Conservation (phyloP, 2,888 invertebrate species). For the Mermis nigrescens region DNA sequence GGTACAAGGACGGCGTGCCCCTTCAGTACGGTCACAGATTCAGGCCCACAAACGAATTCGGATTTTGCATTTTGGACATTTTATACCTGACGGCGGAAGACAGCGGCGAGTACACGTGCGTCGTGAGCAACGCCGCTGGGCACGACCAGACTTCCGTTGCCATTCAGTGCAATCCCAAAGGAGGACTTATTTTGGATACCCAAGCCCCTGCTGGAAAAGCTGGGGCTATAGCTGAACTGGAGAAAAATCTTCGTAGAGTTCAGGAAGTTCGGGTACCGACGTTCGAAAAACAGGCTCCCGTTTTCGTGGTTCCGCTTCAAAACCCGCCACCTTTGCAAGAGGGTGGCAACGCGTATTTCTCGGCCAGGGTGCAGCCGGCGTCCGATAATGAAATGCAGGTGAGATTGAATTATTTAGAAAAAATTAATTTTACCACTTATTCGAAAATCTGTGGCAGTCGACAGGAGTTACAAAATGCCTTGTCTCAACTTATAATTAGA, state of each 20-base stretch:
- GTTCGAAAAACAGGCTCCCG: constrained; percentile 19
- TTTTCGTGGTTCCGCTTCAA: constrained; percentile 29
- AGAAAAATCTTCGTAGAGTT: constrained; percentile 20
- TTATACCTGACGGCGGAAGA: constrained; percentile 81
- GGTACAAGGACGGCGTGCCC: constrained; percentile 70
- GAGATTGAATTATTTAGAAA: constrained; percentile 27
- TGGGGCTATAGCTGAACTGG: constrained; percentile 26
- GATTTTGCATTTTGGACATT: constrained; percentile 70
- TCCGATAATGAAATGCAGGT: constrained; percentile 14
- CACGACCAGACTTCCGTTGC: constrained; percentile 45
- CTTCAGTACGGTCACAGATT: constrained; percentile 62
- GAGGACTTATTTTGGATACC: constrained; percentile 26
- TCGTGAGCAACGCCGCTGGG: constrained; percentile 72
- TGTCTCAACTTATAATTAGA: no score
- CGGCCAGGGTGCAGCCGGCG: constrained; percentile 16
- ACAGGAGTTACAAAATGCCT: no score
- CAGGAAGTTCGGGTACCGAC: constrained; percentile 11
- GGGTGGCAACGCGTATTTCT: constrained; percentile 29
- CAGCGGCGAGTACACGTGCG: constrained; percentile 56
- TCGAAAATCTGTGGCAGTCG: no score
- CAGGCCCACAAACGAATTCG: constrained; percentile 81
- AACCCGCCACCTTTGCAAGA: constrained; percentile 23
- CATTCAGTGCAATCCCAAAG: constrained; percentile 15
- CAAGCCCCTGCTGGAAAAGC: constrained; percentile 20
- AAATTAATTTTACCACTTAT: constrained; percentile 16